A percentile compares a stretch with the other conserved stretches of the same genome.
These are phyloP conservation scores for Apamea anceps DNA, from an alignment of 2,888 invertebrate species.

Conservation along the genomic window DNA sequence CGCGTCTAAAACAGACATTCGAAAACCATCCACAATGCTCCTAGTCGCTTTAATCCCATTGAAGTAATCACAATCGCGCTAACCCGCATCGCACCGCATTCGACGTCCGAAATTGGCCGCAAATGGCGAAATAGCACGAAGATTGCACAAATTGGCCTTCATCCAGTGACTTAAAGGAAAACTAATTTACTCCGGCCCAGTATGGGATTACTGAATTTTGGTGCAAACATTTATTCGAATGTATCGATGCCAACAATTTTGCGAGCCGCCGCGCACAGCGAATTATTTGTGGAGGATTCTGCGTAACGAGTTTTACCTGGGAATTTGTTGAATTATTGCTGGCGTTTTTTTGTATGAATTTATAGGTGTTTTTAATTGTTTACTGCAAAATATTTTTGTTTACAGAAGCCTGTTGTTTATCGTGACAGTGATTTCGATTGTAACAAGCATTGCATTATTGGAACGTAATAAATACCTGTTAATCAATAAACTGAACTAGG, in stretches of 20 bases:
- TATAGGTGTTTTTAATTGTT: slow-evolving; percentile 24
- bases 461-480: not conserved
- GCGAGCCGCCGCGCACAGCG: slow-evolving; percentile 8
- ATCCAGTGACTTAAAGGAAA: slow-evolving; percentile 59
- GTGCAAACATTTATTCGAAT: slow-evolving; percentile 52
- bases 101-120: slow-evolving; percentile 24
- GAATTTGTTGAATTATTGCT: slow-evolving; percentile 47
- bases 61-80: slow-evolving; percentile 35
- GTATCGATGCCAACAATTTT: slow-evolving; percentile 44
- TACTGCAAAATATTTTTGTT: slow-evolving; percentile 11
- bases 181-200: slow-evolving; percentile 51
- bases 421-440: not conserved
- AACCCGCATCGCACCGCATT: slow-evolving; percentile 15
- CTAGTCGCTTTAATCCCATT: slow-evolving; percentile 28
- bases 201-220: slow-evolving; percentile 47
- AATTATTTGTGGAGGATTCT: slow-evolving; percentile 41
- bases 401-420: not conserved
- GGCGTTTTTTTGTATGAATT: slow-evolving; percentile 18
- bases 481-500: no score
- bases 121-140: slow-evolving; percentile 45
- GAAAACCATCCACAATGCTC: slow-evolving; percentile 1
- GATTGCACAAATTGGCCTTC: slow-evolving; percentile 67
- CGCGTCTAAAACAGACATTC: not conserved
- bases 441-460: not conserved
- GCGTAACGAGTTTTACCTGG: slow-evolving; percentile 50